Conservation (phyloP, 2,888 invertebrate species). For the Ormyrus pomaceus region DNA sequence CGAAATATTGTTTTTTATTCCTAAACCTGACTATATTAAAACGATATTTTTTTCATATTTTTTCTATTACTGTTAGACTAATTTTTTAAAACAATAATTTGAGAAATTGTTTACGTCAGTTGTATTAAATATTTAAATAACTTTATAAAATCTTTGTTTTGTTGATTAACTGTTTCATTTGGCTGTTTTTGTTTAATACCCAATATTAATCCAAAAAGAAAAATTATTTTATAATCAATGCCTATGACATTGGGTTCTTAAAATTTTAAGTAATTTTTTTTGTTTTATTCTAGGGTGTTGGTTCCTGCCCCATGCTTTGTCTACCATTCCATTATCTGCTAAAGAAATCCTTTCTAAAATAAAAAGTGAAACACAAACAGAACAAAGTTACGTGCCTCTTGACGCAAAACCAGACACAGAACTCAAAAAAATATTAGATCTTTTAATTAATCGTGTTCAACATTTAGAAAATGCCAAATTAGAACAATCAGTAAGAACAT, state of each 20-base stretch:
- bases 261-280: conserved; percentile 20
- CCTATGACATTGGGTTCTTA: neutral
- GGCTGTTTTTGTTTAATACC: neutral
- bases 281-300: conserved; percentile 65
- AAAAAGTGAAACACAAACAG: conserved; percentile 41
- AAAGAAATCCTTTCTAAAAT: conserved; percentile 29
- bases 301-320: conserved; percentile 59
- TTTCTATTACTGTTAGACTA: too few species aligned
- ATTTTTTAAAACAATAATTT: neutral
- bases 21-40: too few species aligned
- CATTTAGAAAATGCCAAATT: conserved; percentile 61
- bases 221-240: conserved; percentile 36
- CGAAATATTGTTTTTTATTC: neutral
- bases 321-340: conserved; percentile 49
- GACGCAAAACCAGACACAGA: conserved; percentile 35
- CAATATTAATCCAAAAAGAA: neutral
- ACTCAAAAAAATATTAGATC: conserved; percentile 59
- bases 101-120: neutral
- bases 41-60: too few species aligned
- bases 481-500: conserved; percentile 56
- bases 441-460: conserved; percentile 64
- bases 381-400: neutral
- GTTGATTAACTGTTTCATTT: neutral
- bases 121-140: neutral
- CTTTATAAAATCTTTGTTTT: neutral